Conservation (phyloP, 1,140 invertebrate species). For the Babylonia areolata region DNA sequence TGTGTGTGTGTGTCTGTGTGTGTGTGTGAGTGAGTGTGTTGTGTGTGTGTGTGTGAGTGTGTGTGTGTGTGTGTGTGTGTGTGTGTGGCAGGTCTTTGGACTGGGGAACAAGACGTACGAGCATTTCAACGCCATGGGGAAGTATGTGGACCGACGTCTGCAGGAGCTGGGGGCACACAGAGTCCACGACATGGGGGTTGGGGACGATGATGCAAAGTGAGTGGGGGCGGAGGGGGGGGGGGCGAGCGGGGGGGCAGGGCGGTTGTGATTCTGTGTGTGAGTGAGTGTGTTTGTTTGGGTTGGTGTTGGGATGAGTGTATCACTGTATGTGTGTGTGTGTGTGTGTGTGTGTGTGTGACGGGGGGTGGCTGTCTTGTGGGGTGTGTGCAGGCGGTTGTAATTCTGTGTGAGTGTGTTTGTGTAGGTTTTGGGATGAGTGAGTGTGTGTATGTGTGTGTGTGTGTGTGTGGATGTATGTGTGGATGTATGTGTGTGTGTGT, state of each 20-base stretch:
- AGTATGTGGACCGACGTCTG: conserved; percentile 94
- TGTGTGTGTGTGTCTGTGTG: too few relatives aligned
- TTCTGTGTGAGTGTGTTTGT: too few relatives aligned
- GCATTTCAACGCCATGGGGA: conserved; percentile 98
- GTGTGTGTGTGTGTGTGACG: too few relatives aligned
- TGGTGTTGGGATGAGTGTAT: too few relatives aligned
- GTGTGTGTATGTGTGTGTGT: neutral
- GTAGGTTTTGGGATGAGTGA: too few relatives aligned
- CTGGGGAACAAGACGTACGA: conserved; percentile 99
- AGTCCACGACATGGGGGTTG: conserved; percentile 94
- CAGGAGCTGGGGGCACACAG: conserved; percentile 95
- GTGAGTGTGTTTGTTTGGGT: neutral
- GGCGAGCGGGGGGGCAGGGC: conserved; percentile 99
- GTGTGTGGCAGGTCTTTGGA: conserved; percentile 95
- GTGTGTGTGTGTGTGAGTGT: conserved; percentile 81
- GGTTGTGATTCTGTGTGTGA: conserved; percentile 72
- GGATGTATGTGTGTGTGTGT: conserved; percentile 7
- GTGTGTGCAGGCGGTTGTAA: too few relatives aligned
- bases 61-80: too few relatives aligned
- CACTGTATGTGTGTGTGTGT: too few relatives aligned
- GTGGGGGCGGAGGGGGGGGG: conserved; percentile 84
- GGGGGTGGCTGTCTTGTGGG: too few relatives aligned
- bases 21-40: too few relatives aligned
- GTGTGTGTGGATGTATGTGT: neutral
- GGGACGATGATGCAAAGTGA: conserved; percentile 99